A percentile compares a stretch with the other conserved stretches of the same genome.
Evolutionary conservation across 1,140 invertebrate species (phyloP).

Genomic region (Diprion similis): DNA sequence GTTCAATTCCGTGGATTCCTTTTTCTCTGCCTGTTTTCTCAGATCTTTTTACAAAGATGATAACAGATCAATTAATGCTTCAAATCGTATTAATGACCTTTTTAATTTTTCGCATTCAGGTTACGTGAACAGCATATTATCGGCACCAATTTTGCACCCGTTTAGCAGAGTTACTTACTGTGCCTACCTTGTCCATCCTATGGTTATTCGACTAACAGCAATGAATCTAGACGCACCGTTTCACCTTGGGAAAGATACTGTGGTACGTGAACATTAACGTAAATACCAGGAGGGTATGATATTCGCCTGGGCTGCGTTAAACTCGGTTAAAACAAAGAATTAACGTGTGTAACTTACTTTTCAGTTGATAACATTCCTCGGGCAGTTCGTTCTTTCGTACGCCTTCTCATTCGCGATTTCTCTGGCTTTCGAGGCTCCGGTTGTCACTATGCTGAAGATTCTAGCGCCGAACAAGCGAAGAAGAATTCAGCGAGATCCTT

Average conservation of each 20-base stretch:
- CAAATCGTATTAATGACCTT: no score
- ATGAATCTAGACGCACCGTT: conserved; percentile 81
- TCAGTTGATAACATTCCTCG: conserved; percentile 79
- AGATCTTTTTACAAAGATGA: no score
- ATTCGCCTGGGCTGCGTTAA: neutral
- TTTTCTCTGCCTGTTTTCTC: no score
- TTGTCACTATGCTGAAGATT: conserved; percentile 86
- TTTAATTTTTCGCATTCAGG: conserved; percentile 60
- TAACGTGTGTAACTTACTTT: conserved; percentile 32
- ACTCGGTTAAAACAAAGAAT: conserved; percentile 6
- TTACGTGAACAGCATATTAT: conserved; percentile 74
- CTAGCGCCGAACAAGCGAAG: conserved; percentile 72
- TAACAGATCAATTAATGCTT: no score
- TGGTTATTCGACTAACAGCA: conserved; percentile 76
- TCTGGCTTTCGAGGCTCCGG: conserved; percentile 80
- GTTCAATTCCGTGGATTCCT: no score
- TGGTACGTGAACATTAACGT: conserved; percentile 64
- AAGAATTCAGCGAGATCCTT: conserved; percentile 47
- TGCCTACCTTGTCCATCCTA: conserved; percentile 82
- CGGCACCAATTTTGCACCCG: conserved; percentile 79
- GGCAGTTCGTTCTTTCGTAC: conserved; percentile 79
- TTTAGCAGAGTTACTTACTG: conserved; percentile 86
- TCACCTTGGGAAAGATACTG: conserved; percentile 77
- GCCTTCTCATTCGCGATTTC: conserved; percentile 79
- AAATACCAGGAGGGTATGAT: conserved; percentile 19